Evolutionary conservation across 2,797 vertebrate species (phyloP).

Genomic region (Bryconaethiops microstoma): DNA sequence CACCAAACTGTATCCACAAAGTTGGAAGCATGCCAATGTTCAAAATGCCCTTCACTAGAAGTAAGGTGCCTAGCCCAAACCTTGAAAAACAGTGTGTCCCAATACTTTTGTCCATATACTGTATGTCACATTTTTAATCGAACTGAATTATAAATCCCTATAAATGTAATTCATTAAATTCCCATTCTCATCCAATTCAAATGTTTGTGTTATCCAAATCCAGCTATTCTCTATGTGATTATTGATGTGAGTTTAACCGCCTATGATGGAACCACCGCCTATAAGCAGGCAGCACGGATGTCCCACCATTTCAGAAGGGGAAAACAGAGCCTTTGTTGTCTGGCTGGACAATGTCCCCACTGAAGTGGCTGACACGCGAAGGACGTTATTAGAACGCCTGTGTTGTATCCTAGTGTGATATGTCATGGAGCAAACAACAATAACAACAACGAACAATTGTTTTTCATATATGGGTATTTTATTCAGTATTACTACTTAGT

Average conservation of each 20-base stretch:
- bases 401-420: constrained; percentile 11
- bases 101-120: too few relatives aligned
- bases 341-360: constrained; percentile 34
- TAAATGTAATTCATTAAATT: too few relatives aligned
- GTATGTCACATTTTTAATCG: too few relatives aligned
- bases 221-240: neutral
- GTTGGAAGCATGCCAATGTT: too few relatives aligned
- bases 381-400: neutral
- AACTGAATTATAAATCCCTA: too few relatives aligned
- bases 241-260: neutral
- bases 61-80: too few relatives aligned
- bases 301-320: neutral
- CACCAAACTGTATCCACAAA: too few relatives aligned
- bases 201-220: too few relatives aligned
- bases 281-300: neutral
- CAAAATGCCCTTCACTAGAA: too few relatives aligned
- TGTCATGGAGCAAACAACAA: neutral
- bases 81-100: too few relatives aligned
- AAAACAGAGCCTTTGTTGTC: constrained; percentile 42
- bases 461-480: neutral
- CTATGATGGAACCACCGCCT: constrained; percentile 3
- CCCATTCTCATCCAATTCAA: too few relatives aligned
- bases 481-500: neutral
- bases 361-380: constrained; percentile 13
- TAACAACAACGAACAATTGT: neutral